These are phyloP conservation scores for Lasioglossum albipes DNA, from an alignment of 1,140 invertebrate species.

Conservation along the genomic window DNA sequence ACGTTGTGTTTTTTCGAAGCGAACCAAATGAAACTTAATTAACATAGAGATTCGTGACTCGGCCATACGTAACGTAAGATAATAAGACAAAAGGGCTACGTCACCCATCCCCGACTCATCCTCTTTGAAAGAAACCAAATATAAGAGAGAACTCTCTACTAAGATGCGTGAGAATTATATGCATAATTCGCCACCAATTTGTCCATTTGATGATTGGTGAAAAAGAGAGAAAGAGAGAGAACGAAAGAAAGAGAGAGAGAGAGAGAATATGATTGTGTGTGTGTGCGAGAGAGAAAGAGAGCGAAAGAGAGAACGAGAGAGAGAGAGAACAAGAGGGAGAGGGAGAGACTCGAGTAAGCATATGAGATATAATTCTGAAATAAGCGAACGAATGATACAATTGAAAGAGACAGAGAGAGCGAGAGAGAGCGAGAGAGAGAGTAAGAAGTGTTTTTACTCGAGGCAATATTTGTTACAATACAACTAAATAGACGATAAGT, in stretches of 20 bases:
- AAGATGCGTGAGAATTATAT: conserved; percentile 55
- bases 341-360: conserved; percentile 24
- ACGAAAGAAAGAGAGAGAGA: conserved; percentile 30
- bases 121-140: neutral
- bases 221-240: conserved; percentile 23
- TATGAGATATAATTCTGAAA: conserved; percentile 55
- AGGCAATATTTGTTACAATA: conserved; percentile 79
- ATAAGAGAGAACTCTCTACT: conserved; percentile 45
- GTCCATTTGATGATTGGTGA: conserved; percentile 58
- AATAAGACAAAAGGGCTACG: conserved; percentile 43
- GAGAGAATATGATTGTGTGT: neutral
- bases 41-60: conserved; percentile 68
- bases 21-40: conserved; percentile 66
- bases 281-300: too few relatives aligned
- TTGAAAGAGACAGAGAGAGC: conserved; percentile 15
- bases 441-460: conserved; percentile 76
- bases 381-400: conserved; percentile 35
- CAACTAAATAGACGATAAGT: conserved; percentile 68
- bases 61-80: conserved; percentile 71
- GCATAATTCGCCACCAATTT: conserved; percentile 55
- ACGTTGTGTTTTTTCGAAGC: conserved; percentile 63
- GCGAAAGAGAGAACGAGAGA: too few relatives aligned
- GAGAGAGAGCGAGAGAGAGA: conserved; percentile 26
- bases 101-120: neutral
- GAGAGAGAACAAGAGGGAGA: neutral